Percentiles rank a stretch among this genome's conserved stretches.
phyloP scores from a whole-genome alignment of 2,113 vertebrate genomes.

The Psammodynastes pulverulentus region DNA sequence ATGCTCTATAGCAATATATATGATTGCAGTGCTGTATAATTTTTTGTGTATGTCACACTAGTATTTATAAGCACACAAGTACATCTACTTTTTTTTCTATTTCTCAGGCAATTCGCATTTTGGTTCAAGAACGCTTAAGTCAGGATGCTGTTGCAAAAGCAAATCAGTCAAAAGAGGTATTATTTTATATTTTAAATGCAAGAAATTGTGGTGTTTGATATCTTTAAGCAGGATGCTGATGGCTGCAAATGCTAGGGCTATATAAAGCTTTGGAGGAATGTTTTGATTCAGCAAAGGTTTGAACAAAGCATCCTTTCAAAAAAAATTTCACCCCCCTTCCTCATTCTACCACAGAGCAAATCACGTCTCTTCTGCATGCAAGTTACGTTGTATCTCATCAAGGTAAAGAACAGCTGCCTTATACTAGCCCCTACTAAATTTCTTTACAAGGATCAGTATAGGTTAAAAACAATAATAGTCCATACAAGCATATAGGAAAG shows the following conservation, averaged over 20 bases:
- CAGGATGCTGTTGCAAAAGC: conserved; percentile 90
- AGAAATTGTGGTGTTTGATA: background rate
- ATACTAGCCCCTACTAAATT: background rate
- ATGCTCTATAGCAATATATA: background rate
- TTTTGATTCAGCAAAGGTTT: background rate
- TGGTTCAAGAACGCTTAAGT: conserved; percentile 91
- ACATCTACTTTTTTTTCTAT: background rate
- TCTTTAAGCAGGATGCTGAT: background rate
- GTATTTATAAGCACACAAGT: background rate
- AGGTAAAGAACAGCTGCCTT: background rate
- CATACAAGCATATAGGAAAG: fast-evolving
- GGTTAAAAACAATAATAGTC: background rate
- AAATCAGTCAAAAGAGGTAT: conserved; percentile 87
- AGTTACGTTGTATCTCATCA: background rate
- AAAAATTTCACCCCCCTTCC: background rate
- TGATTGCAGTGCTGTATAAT: background rate
- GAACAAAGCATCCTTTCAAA: background rate
- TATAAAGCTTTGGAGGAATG: background rate
- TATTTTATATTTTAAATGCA: conserved; percentile 40
- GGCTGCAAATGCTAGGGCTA: background rate
- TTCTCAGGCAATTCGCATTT: conserved; percentile 89
- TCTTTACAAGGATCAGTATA: fast-evolving
- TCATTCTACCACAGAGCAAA: background rate
- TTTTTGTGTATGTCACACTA: background rate
- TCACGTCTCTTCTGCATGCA: background rate